These are phyloP conservation scores for Phocoena sinus DNA, from an alignment of 2,113 vertebrate genomes.

Conservation along the genomic window DNA sequence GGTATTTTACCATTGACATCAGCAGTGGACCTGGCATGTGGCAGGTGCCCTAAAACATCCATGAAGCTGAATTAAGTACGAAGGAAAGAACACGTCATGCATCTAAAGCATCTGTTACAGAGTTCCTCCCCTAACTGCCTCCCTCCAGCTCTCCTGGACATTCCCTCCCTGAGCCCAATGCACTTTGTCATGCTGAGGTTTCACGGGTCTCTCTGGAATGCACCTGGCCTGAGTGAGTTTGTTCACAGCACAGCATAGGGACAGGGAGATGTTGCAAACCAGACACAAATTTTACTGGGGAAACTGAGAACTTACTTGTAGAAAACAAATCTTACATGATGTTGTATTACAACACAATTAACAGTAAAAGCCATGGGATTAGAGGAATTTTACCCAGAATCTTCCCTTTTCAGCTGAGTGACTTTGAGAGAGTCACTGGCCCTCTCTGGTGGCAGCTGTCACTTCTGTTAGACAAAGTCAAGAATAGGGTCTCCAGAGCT, in stretches of 20 bases:
- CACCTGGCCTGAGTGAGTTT: background rate
- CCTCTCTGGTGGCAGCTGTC: background rate
- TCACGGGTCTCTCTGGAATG: background rate
- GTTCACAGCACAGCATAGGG: background rate
- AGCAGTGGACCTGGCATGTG: background rate
- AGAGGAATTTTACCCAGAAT: background rate
- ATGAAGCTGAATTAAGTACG: background rate
- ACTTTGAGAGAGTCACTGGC: background rate
- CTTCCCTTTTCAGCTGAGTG: background rate
- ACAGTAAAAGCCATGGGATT: background rate
- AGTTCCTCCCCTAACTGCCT: background rate
- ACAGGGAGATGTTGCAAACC: background rate
- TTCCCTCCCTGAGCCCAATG: background rate
- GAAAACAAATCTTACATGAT: background rate
- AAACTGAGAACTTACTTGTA: background rate
- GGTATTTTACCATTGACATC: accelerated
- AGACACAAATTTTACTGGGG: background rate
- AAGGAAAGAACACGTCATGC: background rate
- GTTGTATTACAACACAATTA: background rate
- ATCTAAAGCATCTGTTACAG: accelerated
- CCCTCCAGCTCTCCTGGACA: background rate
- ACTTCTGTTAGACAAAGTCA: background rate
- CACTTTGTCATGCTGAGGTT: background rate
- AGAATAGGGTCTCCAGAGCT: too few relatives aligned
- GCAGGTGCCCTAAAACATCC: background rate